phyloP scores from a whole-genome alignment of 2,113 vertebrate species.

The Rhombomys opimus region DNA sequence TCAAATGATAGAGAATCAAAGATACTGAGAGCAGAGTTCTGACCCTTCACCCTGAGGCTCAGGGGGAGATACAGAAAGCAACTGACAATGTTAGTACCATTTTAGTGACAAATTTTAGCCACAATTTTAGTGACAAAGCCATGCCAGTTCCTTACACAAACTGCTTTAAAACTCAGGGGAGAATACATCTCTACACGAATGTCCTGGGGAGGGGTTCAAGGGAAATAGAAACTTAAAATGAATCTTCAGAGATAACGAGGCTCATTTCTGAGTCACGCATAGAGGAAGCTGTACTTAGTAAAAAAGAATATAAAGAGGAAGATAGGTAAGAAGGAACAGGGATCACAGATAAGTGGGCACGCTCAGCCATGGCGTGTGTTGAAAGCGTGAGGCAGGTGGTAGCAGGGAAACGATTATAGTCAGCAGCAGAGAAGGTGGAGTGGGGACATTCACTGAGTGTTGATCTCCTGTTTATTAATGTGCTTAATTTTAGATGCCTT shows the following conservation, averaged over 20 bases:
- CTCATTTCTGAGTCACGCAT: not conserved
- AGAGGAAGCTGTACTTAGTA: not conserved
- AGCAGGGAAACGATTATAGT: not conserved
- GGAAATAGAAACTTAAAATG: not conserved
- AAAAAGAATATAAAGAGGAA: not conserved
- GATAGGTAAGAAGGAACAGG: not conserved
- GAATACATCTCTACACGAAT: not conserved
- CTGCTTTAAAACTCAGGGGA: not conserved
- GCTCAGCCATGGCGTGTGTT: no score
- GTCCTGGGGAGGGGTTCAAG: not conserved
- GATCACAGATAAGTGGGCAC: not conserved
- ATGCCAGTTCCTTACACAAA: not conserved
- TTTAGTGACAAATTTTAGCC: not conserved
- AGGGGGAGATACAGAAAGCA: not conserved
- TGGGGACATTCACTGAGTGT: not conserved
- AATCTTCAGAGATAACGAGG: not conserved
- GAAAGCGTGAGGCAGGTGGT: fast-evolving
- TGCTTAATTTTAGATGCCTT: not conserved
- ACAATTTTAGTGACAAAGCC: not conserved
- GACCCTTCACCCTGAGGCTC: not conserved
- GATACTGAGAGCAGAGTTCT: not conserved
- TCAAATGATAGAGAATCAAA: not conserved
- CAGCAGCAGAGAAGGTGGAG: no score
- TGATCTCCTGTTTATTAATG: not conserved
- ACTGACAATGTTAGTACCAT: not conserved